Percentiles rank a stretch among this genome's conserved stretches.
These are phyloP conservation scores for Naja naja DNA, from an alignment of 2,113 vertebrate genomes.

Conservation along the genomic window DNA sequence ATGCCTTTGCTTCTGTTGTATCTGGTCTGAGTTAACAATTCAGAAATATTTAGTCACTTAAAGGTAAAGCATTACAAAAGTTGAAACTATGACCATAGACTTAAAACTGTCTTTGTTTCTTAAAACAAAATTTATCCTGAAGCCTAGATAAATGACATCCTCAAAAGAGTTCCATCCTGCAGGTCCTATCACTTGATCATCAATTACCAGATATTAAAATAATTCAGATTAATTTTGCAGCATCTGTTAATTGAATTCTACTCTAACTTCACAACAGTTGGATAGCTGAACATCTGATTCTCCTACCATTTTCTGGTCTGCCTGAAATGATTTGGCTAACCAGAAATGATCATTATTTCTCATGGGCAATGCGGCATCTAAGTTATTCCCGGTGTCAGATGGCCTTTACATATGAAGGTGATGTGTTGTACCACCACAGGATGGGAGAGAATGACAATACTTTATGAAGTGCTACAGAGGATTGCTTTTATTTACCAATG, in stretches of 20 bases:
- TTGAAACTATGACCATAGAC: slow-evolving; percentile 24
- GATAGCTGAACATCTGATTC: neutral
- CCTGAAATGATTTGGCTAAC: neutral
- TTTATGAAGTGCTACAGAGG: neutral
- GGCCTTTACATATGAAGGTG: slow-evolving; percentile 26
- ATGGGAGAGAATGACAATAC: slow-evolving; percentile 26
- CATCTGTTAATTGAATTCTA: neutral
- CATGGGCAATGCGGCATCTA: neutral
- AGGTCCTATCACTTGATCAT: neutral
- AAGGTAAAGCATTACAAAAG: slow-evolving; percentile 30
- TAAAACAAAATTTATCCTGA: slow-evolving; percentile 36
- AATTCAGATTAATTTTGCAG: neutral
- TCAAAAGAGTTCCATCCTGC: neutral
- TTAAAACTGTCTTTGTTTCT: neutral
- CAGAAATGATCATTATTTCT: neutral
- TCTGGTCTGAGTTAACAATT: slow-evolving; percentile 1
- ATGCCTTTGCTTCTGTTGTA: slow-evolving; percentile 26
- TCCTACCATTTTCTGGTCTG: neutral
- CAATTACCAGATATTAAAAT: neutral
- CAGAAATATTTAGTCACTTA: neutral
- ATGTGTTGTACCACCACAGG: neutral
- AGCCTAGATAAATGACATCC: slow-evolving; percentile 15
- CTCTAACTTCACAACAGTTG: neutral
- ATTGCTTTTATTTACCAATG: slow-evolving; percentile 9
- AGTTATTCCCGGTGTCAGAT: neutral